Conservation (phyloP, 2,113 vertebrate genomes). For the Hemiscyllium ocellatum region DNA sequence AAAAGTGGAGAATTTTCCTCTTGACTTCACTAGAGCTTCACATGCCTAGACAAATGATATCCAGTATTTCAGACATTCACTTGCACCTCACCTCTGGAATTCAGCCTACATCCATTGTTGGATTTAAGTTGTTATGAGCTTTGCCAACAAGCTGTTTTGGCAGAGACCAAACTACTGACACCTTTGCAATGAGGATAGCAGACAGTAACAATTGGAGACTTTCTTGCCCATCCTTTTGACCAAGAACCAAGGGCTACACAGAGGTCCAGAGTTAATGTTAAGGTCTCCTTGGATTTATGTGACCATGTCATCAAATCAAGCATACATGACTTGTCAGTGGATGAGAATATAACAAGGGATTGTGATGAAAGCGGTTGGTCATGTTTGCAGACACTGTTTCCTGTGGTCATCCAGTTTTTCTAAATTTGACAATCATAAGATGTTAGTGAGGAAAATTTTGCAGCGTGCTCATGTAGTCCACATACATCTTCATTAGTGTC, state of each 20-base stretch:
- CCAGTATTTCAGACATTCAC: too few species aligned
- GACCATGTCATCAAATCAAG: too few species aligned
- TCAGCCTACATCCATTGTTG: background rate
- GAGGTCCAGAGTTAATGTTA: background rate
- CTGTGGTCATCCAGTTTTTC: too few species aligned
- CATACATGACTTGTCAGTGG: too few species aligned
- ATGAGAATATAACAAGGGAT: too few species aligned
- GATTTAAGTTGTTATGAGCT: background rate
- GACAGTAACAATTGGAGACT: background rate
- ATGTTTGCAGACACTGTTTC: too few species aligned
- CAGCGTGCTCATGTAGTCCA: background rate
- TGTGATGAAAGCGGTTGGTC: too few species aligned
- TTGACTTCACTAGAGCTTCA: too few species aligned
- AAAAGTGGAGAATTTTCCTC: background rate
- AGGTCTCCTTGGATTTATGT: background rate
- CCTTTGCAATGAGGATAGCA: background rate
- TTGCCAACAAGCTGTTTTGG: background rate
- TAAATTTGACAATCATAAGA: too few species aligned
- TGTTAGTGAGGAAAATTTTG: background rate
- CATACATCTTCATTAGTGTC: background rate
- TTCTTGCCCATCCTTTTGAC: background rate
- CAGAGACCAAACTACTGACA: background rate
- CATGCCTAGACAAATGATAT: too few species aligned
- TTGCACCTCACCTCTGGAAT: background rate
- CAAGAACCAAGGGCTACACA: background rate